A percentile compares a stretch with the other conserved stretches of the same genome.
Evolutionary conservation across 2,888 invertebrate genomes (phyloP).

Genomic region (Plusia festucae): DNA sequence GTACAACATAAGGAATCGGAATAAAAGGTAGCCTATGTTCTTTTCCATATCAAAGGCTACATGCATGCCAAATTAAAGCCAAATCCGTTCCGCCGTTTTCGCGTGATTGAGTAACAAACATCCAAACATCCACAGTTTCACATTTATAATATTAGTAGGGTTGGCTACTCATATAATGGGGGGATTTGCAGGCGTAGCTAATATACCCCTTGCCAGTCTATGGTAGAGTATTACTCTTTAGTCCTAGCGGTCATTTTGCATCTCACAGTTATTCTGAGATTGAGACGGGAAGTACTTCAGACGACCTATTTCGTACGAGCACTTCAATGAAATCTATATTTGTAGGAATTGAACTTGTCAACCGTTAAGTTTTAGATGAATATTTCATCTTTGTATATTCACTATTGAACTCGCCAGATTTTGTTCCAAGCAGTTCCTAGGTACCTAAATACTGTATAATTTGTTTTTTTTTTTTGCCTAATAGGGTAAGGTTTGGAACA

Average conservation of each 20-base stretch:
- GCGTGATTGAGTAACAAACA: too few relatives aligned
- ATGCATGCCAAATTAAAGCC: too few relatives aligned
- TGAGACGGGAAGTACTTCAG: slow-evolving; percentile 72
- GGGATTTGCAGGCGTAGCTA: not conserved
- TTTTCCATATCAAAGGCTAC: too few relatives aligned
- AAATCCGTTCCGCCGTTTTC: too few relatives aligned
- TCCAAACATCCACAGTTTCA: too few relatives aligned
- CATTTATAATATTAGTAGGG: too few relatives aligned
- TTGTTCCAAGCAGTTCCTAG: not conserved
- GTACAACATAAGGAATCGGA: too few relatives aligned
- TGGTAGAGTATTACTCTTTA: slow-evolving; percentile 42
- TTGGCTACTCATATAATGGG: too few relatives aligned
- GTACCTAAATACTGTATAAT: too few relatives aligned
- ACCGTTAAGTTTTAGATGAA: slow-evolving; percentile 3
- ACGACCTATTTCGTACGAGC: slow-evolving; percentile 68
- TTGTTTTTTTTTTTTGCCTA: too few relatives aligned
- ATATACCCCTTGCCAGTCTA: slow-evolving; percentile 8
- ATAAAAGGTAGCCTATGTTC: too few relatives aligned
- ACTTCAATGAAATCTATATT: slow-evolving; percentile 57
- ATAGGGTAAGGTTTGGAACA: too few relatives aligned
- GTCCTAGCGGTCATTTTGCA: slow-evolving; percentile 56
- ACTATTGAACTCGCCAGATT: not conserved
- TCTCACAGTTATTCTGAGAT: slow-evolving; percentile 66
- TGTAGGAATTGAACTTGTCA: slow-evolving; percentile 52
- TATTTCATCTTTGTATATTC: not conserved